Conservation (phyloP, 2,797 vertebrate genomes). For the Pangasius mekongensis region DNA sequence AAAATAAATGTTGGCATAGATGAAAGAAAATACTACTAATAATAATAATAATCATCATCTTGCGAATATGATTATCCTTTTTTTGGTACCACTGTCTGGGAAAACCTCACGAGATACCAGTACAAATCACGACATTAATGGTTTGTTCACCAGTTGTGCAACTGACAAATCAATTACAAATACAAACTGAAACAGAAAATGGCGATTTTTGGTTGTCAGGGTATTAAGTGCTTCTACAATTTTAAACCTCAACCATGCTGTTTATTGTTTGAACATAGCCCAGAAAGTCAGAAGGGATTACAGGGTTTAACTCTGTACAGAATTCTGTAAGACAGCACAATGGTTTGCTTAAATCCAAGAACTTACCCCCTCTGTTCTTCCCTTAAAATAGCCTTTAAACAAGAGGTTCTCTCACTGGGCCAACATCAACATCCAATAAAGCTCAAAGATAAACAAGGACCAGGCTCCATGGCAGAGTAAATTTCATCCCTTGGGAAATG, state of each 20-base stretch:
- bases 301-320: constrained; percentile 51
- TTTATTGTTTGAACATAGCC: constrained; percentile 20
- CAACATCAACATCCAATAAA: constrained; percentile 83
- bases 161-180: constrained; percentile 20
- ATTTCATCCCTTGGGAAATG: constrained; percentile 77
- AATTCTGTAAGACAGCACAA: constrained; percentile 51
- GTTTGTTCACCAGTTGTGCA: neutral
- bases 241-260: neutral
- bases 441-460: constrained; percentile 80
- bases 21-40: neutral
- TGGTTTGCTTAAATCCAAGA: constrained; percentile 54
- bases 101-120: neutral
- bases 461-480: constrained; percentile 75
- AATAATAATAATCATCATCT: neutral
- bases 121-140: neutral
- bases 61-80: neutral
- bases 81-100: neutral
- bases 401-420: constrained; percentile 74
- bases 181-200: constrained; percentile 18
- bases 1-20: neutral
- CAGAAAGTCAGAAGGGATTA: constrained; percentile 40
- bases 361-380: constrained; percentile 57
- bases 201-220: neutral
- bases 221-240: constrained; percentile 6
- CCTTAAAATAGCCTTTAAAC: constrained; percentile 76